Evolutionary conservation across 2,888 invertebrate genomes (phyloP).

Genomic region (Cephus pygmeus): DNA sequence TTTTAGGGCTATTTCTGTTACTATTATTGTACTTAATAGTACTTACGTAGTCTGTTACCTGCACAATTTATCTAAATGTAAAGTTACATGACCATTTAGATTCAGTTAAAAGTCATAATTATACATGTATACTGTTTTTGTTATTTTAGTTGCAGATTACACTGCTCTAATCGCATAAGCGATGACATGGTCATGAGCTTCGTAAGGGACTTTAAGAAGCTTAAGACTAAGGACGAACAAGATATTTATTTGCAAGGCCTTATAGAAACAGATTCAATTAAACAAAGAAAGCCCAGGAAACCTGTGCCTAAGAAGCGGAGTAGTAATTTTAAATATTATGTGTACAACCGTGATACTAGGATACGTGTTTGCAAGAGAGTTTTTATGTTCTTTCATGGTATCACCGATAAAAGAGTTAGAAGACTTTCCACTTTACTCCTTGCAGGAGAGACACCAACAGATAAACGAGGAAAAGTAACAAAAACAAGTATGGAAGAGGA

Average conservation of each 20-base stretch:
- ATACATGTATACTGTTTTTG: too few species aligned
- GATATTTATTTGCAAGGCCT: constrained; percentile 9
- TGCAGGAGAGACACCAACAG: neutral
- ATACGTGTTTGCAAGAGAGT: constrained; percentile 8
- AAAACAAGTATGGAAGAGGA: neutral
- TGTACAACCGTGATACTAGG: neutral
- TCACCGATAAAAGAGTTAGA: constrained; percentile 8
- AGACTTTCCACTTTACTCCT: constrained; percentile 4
- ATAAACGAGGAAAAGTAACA: constrained; percentile 1
- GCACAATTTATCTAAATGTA: neutral
- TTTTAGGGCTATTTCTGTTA: neutral
- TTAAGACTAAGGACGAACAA: constrained; percentile 8
- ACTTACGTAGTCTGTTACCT: neutral
- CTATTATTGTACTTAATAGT: neutral
- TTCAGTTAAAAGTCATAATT: too few species aligned
- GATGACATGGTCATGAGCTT: constrained; percentile 6
- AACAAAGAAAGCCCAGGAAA: neutral
- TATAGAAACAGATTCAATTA: neutral
- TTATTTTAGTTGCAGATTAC: constrained; percentile 5
- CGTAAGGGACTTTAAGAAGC: constrained; percentile 2
- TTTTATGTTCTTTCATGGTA: constrained; percentile 7
- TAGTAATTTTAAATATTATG: constrained; percentile 8
- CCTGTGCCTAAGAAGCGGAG: neutral
- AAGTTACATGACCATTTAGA: too few species aligned
- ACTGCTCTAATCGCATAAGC: constrained; percentile 2